Conservation (phyloP, 2,888 invertebrate species). For the Rapana venosa region DNA sequence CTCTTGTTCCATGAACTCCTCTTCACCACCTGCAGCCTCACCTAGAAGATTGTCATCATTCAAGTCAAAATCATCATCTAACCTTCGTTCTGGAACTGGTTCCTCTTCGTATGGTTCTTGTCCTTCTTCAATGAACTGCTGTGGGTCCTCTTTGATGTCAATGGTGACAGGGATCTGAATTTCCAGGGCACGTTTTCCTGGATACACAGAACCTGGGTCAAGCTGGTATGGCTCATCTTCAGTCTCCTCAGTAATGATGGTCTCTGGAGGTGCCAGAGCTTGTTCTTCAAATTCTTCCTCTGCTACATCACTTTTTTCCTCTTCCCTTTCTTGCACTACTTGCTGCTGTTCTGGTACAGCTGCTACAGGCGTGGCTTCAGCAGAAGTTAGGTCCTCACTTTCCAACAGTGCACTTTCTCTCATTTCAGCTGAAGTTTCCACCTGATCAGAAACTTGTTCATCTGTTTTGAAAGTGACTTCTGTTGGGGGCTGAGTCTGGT, state of each 20-base stretch:
- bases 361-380: slow-evolving; percentile 34
- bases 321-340: slow-evolving; percentile 25
- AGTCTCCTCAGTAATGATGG: slow-evolving; percentile 33
- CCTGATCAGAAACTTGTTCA: slow-evolving; percentile 42
- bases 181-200: slow-evolving; percentile 67
- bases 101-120: slow-evolving; percentile 46
- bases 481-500: slow-evolving; percentile 49
- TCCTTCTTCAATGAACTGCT: neutral
- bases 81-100: slow-evolving; percentile 33
- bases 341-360: slow-evolving; percentile 32
- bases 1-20: slow-evolving; percentile 53
- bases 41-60: slow-evolving; percentile 47
- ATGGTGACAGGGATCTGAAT: slow-evolving; percentile 26
- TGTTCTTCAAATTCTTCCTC: slow-evolving; percentile 50
- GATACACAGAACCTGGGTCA: slow-evolving; percentile 59
- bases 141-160: slow-evolving; percentile 1
- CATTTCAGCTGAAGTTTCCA: slow-evolving; percentile 38
- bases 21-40: slow-evolving; percentile 50
- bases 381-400: slow-evolving; percentile 19
- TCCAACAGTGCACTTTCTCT: slow-evolving; percentile 35
- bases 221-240: slow-evolving; percentile 51
- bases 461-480: slow-evolving; percentile 51
- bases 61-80: slow-evolving; percentile 47
- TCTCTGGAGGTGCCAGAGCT: slow-evolving; percentile 24
- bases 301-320: slow-evolving; percentile 22